Evolutionary conservation across 2,113 vertebrate species (phyloP), one percentile per base, ranked within the genome.

Genomic region (Chloropsis cyanopogon): DNA sequence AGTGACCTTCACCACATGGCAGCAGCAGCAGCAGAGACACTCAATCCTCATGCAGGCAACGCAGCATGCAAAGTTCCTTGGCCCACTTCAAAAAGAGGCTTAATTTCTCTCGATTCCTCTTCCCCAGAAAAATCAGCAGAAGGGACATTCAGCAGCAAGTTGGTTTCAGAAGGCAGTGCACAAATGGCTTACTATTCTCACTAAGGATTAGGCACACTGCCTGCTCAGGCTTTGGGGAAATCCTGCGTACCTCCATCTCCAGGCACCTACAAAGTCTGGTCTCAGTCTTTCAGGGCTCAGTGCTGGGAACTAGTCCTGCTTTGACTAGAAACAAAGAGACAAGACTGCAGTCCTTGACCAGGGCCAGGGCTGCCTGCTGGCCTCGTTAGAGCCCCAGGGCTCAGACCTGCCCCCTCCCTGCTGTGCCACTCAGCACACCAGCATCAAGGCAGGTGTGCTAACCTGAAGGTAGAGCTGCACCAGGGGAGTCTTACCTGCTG

Each of bases 311-410:
- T 11, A 47, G 41, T 78, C 26, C 60, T 91, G 65, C 69, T 90
- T 57, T 78, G 64, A 46, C 24, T 3, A 28, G 24, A 53, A 63
- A 15, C 35, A 42, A 50, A 75, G 49, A 86, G 8, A 35, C 25
- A 65, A 84, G 52, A 11, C 6, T 33, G 47, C 44, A 46, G 46
- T 24, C 53, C 47, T 35, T 23, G 57, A 17, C 4, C n/a, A 71
- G 64, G 54, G 26, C 23, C 22, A 14, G 61, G 64, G 56, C n/a
- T 86, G 47, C 12, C 39, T 61, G 42, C 69, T 72, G 53, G 37
- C 39, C 44, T 63, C 2, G 0, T 44, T 4, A 33, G 11, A 73
- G 6, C 42, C 47, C 23, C 0, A 0, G 47, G 56, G 65, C 23
- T 78, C 81, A 68, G 69, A 76, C 6, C 28, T 13, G 41, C 49